Evolutionary conservation across 2,797 vertebrate genomes (phyloP), one percentile per base, ranked within the genome.

Genomic region (Danio jaintianensis): DNA sequence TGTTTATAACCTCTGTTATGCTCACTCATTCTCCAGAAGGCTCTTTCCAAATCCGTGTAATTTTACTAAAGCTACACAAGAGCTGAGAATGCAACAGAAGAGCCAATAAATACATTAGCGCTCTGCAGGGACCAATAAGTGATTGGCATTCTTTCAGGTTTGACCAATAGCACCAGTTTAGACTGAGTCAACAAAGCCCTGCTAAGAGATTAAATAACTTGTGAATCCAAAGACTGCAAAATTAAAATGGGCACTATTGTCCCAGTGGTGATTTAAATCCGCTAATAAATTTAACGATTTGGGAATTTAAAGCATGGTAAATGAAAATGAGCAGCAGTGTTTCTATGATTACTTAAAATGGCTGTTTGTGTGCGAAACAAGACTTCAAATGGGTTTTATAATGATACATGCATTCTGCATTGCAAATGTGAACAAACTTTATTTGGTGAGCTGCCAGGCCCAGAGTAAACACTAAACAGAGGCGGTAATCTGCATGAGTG

Each of bases 21-120:
- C 73, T 18, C 61, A 59, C 58, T 74, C 61, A 74, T 63, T 62
- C 43, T 77, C 29, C 74, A 72, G 47, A 82, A 80, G 82, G 67
- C 64, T 58, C 36, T 77, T 68, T 69, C 69, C 43, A 82, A 84
- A 70, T 48, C 4, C 20, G 68, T 81, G 62, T 43, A 48, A 68
- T 83, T 82, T 82, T 48, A 78, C 77, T 80, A 75, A 70, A 52
- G 69, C 52, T 59, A 55, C 13, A 36, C 55, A 56, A 47, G 53
- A 29, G 68, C 66, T 81, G 67, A 56, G 62, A 36, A 53, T 64
- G 59, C 52, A 53, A 73, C 47, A 52, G 82, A 75, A 42, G 78
- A 62, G 72, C 75, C 83, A 85, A 16, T 80, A 75, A 81, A 78
- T 78, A 38, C 61, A 64, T 78, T 81, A 69, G 67, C 48, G 66